Evolutionary conservation across 2,888 invertebrate species (phyloP), one percentile per base, ranked within the genome.

Genomic region (Eulithis testata): DNA sequence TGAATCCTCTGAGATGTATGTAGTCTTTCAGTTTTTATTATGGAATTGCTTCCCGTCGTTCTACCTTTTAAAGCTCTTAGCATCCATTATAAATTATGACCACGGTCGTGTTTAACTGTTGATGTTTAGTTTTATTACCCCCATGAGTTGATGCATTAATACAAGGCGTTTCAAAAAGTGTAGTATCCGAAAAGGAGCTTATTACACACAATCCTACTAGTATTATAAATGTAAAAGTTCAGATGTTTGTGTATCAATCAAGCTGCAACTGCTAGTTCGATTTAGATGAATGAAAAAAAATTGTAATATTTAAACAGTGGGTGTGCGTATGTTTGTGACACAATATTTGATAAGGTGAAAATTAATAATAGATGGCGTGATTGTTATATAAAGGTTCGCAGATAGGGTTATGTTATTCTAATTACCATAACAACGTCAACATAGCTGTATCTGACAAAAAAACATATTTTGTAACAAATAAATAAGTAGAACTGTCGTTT

Each of bases 81-180:
- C 76, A 75, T 79, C 88, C 88, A 87, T 88, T 88, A 86, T 85
- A 84, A 85, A 87, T 86, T 86, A 88, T 84, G 80, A 79, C 84
- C 71, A 72, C 70, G 73, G 73, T 72, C 73, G 70, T 72, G 75
- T 79, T 77, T 76, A 77, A 80, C 79, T 77, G 76, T 78, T 76
- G 76, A 76, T 77, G 81, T 81, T 82, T 74, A 80, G 73, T 82
- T 86, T 84, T 86, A 85, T 83, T 78, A 73, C 74, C 74, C 60
- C 49, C 73, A 69, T 68, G 69, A 68, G 68, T 65, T 70, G 31
- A 6, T 31, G 31, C 69, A 44, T 53, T 49, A 65, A 21, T 68
- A 65, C 49, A 49, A 21, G 14, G 49, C 11, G 49, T 9, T 49
- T 9, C 21, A 8, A 49, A 21, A 21, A 49, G n/a, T n/a, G 6